These are phyloP conservation scores for human DNA, from an alignment of 2,113 vertebrate species.

Conservation along the genomic window DNA sequence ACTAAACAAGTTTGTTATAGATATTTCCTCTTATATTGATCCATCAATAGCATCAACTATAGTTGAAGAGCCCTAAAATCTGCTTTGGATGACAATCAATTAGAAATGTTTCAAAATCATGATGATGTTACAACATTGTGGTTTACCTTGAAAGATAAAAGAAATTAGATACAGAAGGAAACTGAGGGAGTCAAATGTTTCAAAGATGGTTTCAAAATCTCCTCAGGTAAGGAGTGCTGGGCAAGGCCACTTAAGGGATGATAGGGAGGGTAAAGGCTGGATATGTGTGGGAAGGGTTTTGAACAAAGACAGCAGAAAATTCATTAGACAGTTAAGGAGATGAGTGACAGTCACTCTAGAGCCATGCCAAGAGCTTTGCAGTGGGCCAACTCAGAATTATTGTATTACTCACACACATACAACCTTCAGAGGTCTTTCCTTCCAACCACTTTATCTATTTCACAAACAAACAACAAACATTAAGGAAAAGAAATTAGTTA, in stretches of 20 bases:
- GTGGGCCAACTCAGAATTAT: neutral
- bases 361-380: neutral
- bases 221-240: neutral
- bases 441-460: neutral
- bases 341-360: neutral
- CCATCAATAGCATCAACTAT: neutral
- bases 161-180: neutral
- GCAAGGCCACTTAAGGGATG: neutral
- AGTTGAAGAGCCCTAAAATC: neutral
- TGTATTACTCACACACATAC: neutral
- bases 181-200: neutral
- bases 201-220: neutral
- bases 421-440: neutral
- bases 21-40: neutral
- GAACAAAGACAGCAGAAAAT: neutral
- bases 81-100: neutral
- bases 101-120: neutral
- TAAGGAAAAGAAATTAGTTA: slow-evolving; percentile 30
- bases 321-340: neutral
- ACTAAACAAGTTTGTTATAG: neutral
- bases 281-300: neutral
- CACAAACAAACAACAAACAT: neutral
- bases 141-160: neutral
- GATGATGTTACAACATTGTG: neutral
- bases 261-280: neutral